A percentile compares a stretch with the other conserved stretches of the same genome.
Conservation (phyloP, 2,113 vertebrate species). For the Centropristis striata region DNA sequence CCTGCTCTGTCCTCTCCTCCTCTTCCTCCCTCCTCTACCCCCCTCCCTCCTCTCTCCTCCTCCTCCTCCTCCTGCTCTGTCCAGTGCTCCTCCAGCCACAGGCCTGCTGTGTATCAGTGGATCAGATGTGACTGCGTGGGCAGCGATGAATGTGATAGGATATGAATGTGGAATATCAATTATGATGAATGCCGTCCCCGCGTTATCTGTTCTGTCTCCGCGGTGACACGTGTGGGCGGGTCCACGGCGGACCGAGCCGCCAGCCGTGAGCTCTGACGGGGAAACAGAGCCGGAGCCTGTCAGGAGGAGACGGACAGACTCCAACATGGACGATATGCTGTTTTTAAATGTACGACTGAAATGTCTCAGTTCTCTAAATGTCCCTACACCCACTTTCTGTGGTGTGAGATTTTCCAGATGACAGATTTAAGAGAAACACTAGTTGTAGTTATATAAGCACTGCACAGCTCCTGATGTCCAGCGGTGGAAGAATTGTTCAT, state of each 20-base stretch:
- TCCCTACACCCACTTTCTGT: slow-evolving; percentile 33
- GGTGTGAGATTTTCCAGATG: slow-evolving; percentile 33
- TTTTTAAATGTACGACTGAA: background rate
- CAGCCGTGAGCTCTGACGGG: slow-evolving; percentile 19
- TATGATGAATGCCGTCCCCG: slow-evolving; percentile 32
- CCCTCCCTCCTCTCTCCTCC: no score
- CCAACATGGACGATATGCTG: background rate
- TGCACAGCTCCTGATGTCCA: background rate
- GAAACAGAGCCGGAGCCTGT: slow-evolving; percentile 18
- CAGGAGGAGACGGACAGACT: background rate
- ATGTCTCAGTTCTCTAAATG: slow-evolving; percentile 32
- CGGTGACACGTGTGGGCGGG: slow-evolving; percentile 40
- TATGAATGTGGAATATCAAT: slow-evolving; percentile 60
- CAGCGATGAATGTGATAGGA: slow-evolving; percentile 44
- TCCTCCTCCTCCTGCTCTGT: background rate
- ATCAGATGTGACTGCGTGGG: slow-evolving; percentile 40
- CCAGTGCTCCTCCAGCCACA: background rate
- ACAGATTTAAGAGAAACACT: slow-evolving; percentile 27
- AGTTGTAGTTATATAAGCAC: slow-evolving; percentile 27
- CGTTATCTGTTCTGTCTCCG: slow-evolving; percentile 9
- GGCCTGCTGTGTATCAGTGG: slow-evolving; percentile 18
- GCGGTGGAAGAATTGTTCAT: no score
- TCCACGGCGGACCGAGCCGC: slow-evolving; percentile 11
- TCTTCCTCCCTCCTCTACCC: no score
- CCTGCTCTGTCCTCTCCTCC: no score